Conservation (phyloP, 2,113 vertebrate species). For the Gallinago media region DNA sequence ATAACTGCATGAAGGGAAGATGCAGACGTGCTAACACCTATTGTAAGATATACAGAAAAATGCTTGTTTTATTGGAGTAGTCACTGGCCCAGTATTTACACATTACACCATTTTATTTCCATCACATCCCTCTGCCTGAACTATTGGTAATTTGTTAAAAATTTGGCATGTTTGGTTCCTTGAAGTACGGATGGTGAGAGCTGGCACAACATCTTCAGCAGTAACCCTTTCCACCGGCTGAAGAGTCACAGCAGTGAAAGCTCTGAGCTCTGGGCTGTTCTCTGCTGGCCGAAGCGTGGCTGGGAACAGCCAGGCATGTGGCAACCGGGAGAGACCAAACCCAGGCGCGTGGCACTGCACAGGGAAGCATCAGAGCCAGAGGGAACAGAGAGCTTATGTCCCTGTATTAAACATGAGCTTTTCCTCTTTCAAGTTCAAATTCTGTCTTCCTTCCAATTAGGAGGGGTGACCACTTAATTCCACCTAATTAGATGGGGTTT, state of each 20-base stretch:
- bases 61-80: background rate
- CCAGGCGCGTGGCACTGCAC: rapidly evolving
- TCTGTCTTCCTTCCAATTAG: background rate
- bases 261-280: background rate
- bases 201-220: background rate
- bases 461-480: slow-evolving; percentile 30
- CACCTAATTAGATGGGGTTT: slow-evolving; percentile 6
- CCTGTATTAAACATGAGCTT: background rate
- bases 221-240: background rate
- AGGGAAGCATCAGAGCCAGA: background rate
- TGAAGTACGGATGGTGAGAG: background rate
- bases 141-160: background rate
- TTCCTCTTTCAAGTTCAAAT: background rate
- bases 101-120: background rate
- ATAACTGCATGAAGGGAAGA: too few relatives aligned
- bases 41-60: background rate
- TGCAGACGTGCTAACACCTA: background rate
- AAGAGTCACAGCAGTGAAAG: background rate
- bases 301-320: background rate
- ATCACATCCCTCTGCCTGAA: background rate
- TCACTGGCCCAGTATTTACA: background rate
- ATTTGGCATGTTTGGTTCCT: background rate
- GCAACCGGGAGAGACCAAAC: background rate
- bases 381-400: rapidly evolving
- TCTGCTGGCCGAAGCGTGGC: rapidly evolving